Evolutionary conservation across 2,888 invertebrate genomes (phyloP), one percentile per base, ranked within the genome.

Genomic region (Smittia sp.): DNA sequence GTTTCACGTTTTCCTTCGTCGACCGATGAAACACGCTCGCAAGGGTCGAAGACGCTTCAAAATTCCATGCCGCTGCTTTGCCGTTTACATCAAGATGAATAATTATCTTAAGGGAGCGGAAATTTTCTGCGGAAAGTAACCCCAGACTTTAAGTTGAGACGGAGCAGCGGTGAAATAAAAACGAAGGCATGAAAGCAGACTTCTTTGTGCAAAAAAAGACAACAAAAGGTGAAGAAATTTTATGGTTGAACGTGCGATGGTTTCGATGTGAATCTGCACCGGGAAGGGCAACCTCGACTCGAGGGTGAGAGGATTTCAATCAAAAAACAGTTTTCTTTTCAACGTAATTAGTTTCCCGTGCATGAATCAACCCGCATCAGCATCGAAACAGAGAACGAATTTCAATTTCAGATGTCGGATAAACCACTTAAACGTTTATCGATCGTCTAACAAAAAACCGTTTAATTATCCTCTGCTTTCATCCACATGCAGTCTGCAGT

Each of bases 161-260:
- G 13, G n/a, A 11, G 15, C 46, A n/a, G 13, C 15, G 46, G n/a
- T n/a, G n/a, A 63, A 63, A 58, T 18, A 20, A 22, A 63, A 63
- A 46, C 11, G 4, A 58, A 58, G 58, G 46, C 46, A 46, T 11
- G n/a, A 46, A 46, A 15, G n/a, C 46, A 15, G n/a, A n/a, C 6
- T 46, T 15, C 13, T 2, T n/a, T 46, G 2, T 20, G 27, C 63
- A 63, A 63, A 63, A 27, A 22, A 13, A 63, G 13, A 63, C 63
- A 63, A 63, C 22, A 15, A 27, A 13, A 63, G 63, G 63, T 63
- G 20, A 13, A 46, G 58, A 63, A 27, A 25, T 63, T 63, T 25
- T 27, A 63, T 27, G 63, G 63, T 15, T 11, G 27, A 7, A 27
- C 63, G 63, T 63, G 63, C 63, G 27, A 63, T 11, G 24, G 63